Conservation (phyloP, 1,140 invertebrate species). For the Campoletis sonorensis region DNA sequence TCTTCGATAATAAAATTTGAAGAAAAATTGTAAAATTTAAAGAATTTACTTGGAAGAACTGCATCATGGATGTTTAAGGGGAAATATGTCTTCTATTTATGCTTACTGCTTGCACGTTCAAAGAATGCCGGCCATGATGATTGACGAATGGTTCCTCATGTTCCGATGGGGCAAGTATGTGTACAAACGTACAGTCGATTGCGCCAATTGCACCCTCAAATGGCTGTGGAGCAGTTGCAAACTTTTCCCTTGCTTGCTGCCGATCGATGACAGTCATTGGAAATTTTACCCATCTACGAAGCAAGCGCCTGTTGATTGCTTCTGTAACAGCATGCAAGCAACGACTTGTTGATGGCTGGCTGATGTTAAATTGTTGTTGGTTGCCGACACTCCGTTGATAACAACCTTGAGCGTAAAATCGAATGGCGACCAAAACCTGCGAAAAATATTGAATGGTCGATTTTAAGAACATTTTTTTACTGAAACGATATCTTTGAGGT, state of each 20-base stretch:
- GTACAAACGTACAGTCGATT: conserved; percentile 1
- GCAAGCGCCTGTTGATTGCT: neutral
- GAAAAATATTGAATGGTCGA: too few relatives aligned
- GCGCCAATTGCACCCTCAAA: conserved; percentile 1
- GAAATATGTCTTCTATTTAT: too few relatives aligned
- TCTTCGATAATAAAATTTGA: too few relatives aligned
- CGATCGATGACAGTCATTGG: neutral
- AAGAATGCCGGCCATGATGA: neutral
- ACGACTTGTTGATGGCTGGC: neutral
- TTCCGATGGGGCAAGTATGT: neutral
- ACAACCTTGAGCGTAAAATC: neutral
- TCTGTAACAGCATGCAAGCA: neutral
- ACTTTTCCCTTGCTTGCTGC: neutral
- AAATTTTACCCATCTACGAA: neutral
- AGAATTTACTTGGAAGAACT: too few relatives aligned
- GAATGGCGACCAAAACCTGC: neutral
- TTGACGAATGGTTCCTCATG: neutral
- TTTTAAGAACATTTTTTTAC: too few relatives aligned
- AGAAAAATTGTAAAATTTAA: too few relatives aligned
- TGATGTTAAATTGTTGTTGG: neutral
- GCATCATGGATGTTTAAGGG: too few relatives aligned
- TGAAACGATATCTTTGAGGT: too few relatives aligned
- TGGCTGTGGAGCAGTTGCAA: neutral
- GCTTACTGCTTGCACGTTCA: neutral
- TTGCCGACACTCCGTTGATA: neutral